Evolutionary conservation across 2,113 vertebrate species (phyloP).

Genomic region (Arothron firmamentum): DNA sequence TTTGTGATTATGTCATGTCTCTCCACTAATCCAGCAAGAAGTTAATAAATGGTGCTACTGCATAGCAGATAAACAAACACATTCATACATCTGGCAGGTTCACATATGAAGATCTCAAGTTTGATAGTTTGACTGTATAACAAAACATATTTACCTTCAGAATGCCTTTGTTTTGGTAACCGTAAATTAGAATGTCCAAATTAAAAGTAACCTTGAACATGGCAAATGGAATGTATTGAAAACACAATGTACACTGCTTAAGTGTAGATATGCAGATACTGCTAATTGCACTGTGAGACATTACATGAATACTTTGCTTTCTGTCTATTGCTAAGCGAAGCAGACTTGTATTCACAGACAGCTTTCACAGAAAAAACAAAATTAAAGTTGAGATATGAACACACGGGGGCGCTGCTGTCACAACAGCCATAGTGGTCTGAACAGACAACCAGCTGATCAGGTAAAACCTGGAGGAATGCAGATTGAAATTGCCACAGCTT

Average conservation of each 20-base stretch:
- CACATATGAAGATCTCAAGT: constrained; percentile 28
- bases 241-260: constrained; percentile 20
- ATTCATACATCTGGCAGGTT: constrained; percentile 8
- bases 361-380: not conserved
- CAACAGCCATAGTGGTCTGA: constrained; percentile 4
- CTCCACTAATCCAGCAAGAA: constrained; percentile 8
- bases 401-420: constrained; percentile 47
- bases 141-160: constrained; percentile 31
- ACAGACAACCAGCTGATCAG: constrained; percentile 10
- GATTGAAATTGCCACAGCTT: constrained; percentile 14
- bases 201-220: constrained; percentile 17
- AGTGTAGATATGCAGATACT: constrained; percentile 7
- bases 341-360: no score
- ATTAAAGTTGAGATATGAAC: constrained; percentile 17
- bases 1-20: constrained; percentile 5
- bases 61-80: constrained; percentile 1
- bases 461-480: constrained; percentile 34
- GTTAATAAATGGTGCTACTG: constrained; percentile 14
- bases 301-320: not conserved
- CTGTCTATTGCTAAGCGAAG: no score
- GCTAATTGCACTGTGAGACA: constrained; percentile 3
- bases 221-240: constrained; percentile 61
- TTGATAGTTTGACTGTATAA: constrained; percentile 12
- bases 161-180: constrained; percentile 33
- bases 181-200: constrained; percentile 26